Conservation (phyloP, 2,113 vertebrate species). For the Eudorcas thomsonii region DNA sequence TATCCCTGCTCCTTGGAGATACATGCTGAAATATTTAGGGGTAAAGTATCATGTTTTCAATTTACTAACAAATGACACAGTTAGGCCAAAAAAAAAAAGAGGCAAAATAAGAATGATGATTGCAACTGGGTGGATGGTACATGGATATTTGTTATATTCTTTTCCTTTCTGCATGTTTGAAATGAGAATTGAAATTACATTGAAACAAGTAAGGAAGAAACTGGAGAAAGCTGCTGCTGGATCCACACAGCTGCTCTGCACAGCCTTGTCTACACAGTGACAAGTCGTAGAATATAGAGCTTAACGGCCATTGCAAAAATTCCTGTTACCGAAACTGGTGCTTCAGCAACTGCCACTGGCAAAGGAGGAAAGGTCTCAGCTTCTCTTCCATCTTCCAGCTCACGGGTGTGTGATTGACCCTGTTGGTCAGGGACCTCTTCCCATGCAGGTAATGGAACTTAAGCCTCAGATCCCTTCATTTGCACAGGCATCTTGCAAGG, state of each 20-base stretch:
- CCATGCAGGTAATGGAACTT: not conserved
- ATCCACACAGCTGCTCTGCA: not conserved
- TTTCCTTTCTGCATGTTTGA: not conserved
- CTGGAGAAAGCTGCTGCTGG: not conserved
- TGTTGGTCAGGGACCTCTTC: not conserved
- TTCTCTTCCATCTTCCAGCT: not conserved
- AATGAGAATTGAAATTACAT: slow-evolving; percentile 16
- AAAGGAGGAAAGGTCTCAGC: not conserved
- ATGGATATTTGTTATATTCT: not conserved
- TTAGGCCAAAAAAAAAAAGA: not conserved
- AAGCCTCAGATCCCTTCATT: not conserved
- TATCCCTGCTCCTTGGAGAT: not conserved
- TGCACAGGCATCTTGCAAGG: not conserved
- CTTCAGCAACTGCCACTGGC: not conserved
- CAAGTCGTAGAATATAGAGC: not conserved
- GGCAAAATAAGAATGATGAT: not conserved
- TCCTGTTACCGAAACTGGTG: not conserved
- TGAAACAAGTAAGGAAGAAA: not conserved
- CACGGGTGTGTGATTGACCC: not conserved
- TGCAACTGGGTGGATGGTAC: not conserved
- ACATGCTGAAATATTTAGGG: not conserved
- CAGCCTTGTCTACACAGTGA: not conserved
- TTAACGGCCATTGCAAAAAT: not conserved
- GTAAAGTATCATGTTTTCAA: not conserved
- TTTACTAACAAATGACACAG: not conserved